A percentile compares a stretch with the other conserved stretches of the same genome.
Evolutionary conservation across 1,140 invertebrate genomes (phyloP).

Genomic region (Sinella curviseta): DNA sequence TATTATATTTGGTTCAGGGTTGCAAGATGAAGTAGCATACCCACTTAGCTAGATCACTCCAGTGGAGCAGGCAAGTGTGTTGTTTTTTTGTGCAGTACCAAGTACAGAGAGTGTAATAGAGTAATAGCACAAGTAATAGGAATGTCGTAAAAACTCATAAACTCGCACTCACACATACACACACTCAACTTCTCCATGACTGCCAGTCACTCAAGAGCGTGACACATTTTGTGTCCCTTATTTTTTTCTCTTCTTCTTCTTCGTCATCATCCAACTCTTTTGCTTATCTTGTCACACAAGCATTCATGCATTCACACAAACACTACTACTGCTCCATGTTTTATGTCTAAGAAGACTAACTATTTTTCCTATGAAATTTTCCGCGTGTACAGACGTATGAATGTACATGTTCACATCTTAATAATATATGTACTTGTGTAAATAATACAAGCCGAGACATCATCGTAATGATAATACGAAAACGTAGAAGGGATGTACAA

Average conservation of each 20-base stretch:
- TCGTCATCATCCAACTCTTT: neutral
- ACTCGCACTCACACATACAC: neutral
- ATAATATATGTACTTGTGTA: too few species aligned
- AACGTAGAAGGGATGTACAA: too few species aligned
- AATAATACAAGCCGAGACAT: too few species aligned
- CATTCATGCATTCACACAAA: constrained; percentile 9
- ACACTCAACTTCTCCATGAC: neutral
- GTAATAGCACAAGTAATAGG: constrained; percentile 16
- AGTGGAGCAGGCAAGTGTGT: neutral
- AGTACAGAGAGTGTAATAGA: too few species aligned
- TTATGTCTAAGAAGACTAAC: neutral
- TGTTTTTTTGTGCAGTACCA: neutral
- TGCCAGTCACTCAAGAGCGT: constrained; percentile 21
- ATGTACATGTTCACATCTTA: too few species aligned
- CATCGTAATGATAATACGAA: too few species aligned
- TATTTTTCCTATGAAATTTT: neutral
- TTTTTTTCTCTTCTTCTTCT: neutral
- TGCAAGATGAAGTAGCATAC: neutral
- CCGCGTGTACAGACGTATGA: too few species aligned
- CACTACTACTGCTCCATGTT: neutral
- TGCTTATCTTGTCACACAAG: neutral
- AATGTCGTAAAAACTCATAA: constrained; percentile 20
- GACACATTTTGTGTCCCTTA: constrained; percentile 16
- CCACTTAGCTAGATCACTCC: neutral
- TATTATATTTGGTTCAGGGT: neutral